Evolutionary conservation across 2,888 invertebrate species (phyloP).

Genomic region (Lasioglossum marginatum): DNA sequence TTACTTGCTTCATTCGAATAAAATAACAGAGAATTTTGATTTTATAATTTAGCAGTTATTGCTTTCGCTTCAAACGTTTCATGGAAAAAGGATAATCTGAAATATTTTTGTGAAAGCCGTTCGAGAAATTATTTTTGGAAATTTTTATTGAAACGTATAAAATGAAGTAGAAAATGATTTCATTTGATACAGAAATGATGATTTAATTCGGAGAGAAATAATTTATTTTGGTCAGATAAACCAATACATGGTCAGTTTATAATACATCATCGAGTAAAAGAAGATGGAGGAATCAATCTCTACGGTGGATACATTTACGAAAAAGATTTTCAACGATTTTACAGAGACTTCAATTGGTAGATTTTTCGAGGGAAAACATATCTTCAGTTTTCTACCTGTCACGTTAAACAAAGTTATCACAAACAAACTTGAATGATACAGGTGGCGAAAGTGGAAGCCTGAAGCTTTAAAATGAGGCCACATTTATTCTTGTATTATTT

Average conservation of each 20-base stretch:
- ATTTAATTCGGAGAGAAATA: neutral
- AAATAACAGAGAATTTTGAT: neutral
- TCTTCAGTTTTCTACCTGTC: too few relatives aligned
- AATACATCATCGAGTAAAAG: neutral
- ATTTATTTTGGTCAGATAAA: neutral
- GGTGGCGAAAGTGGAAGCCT: too few relatives aligned
- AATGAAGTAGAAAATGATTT: neutral
- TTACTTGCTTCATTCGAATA: neutral
- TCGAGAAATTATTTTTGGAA: neutral
- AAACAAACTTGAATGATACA: too few relatives aligned
- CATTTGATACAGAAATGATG: neutral
- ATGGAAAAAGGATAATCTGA: neutral
- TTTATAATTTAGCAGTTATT: neutral
- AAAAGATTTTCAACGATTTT: too few relatives aligned
- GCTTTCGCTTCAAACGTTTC: neutral
- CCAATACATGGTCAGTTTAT: neutral
- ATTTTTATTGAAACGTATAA: neutral
- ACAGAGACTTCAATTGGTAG: too few relatives aligned
- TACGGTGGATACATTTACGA: too few relatives aligned
- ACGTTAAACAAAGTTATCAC: too few relatives aligned
- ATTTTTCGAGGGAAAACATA: too few relatives aligned
- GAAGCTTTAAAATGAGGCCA: too few relatives aligned
- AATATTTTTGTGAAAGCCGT: neutral
- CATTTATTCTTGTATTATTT: too few relatives aligned
- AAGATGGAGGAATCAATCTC: too few relatives aligned